A percentile compares a stretch with the other conserved stretches of the same genome.
These are phyloP conservation scores for Escarpia spicata DNA, from an alignment of 2,888 invertebrate genomes.

Conservation along the genomic window DNA sequence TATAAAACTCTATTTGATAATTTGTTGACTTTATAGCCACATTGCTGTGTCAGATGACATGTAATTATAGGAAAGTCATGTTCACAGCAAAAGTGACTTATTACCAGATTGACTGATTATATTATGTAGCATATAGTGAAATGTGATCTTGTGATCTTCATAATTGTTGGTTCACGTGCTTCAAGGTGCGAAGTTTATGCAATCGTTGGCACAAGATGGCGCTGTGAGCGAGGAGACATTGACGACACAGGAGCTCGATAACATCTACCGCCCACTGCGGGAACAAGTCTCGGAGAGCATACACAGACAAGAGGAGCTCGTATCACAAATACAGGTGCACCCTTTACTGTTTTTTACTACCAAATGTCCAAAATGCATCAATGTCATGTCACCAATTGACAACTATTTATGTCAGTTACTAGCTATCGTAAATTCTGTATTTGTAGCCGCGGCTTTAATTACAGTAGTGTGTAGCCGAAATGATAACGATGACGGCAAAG, in stretches of 20 bases:
- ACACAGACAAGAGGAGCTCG: slow-evolving; percentile 57
- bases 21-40: too few relatives aligned
- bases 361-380: too few relatives aligned
- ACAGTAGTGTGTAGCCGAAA: too few relatives aligned
- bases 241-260: slow-evolving; percentile 75
- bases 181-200: slow-evolving; percentile 77
- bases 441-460: too few relatives aligned
- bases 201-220: slow-evolving; percentile 80
- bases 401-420: too few relatives aligned
- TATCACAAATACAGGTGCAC: slow-evolving; percentile 59
- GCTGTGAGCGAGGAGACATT: slow-evolving; percentile 81
- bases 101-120: background rate
- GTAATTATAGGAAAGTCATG: too few relatives aligned
- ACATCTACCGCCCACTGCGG: slow-evolving; percentile 80
- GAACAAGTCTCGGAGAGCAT: slow-evolving; percentile 81
- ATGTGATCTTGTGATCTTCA: background rate
- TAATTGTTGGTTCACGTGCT: slow-evolving; percentile 27
- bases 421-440: too few relatives aligned
- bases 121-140: background rate
- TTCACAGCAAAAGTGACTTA: background rate
- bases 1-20: too few relatives aligned
- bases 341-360: background rate
- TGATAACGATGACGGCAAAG: too few relatives aligned
- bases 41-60: too few relatives aligned
- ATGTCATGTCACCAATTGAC: too few relatives aligned